phyloP scores from a whole-genome alignment of 2,113 vertebrate genomes.

The Microcebus lehilahytsara region DNA sequence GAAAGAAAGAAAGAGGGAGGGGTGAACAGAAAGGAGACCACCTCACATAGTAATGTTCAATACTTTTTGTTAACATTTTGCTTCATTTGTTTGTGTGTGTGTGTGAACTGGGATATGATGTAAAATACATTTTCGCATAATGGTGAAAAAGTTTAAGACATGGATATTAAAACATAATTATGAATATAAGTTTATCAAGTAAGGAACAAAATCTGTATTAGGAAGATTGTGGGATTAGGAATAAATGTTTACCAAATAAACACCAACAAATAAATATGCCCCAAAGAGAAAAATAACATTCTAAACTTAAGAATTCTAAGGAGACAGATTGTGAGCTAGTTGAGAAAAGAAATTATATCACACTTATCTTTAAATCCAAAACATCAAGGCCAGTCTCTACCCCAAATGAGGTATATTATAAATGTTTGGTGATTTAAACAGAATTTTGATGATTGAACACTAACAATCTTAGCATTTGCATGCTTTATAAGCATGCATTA shows the following conservation, averaged over 20 bases:
- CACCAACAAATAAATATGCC: not conserved
- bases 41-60: not conserved
- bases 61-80: not conserved
- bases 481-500: not conserved
- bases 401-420: not conserved
- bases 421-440: not conserved
- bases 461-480: not conserved
- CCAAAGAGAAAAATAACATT: not conserved
- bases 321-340: not conserved
- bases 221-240: not conserved
- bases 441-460: not conserved
- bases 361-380: not conserved
- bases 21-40: not conserved
- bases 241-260: not conserved
- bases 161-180: not conserved
- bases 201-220: not conserved
- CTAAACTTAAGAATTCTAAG: not conserved
- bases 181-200: not conserved
- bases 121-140: not conserved
- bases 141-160: not conserved
- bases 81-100: not conserved
- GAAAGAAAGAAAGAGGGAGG: too few relatives aligned
- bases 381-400: not conserved
- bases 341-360: not conserved
- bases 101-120: not conserved